Base-by-base conservation (phyloP, 64 coral and sea anemone species). In the Acropora tenuis region DNA sequence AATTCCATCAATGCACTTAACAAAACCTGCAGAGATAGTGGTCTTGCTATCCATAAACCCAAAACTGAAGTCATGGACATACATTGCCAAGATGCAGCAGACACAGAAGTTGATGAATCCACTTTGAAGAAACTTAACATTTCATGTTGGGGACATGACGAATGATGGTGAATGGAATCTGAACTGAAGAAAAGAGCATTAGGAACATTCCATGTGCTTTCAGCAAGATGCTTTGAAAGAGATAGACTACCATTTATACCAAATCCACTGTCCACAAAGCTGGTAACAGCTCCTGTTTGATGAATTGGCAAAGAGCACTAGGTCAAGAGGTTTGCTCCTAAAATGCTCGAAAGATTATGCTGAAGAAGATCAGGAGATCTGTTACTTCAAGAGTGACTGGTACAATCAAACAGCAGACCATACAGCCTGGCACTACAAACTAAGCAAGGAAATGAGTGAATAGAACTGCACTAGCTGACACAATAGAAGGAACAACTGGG, bases 11-110 rank as follows among this genome's bases (percentile, higher is more conserved):
- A 84, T 65, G 58, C 49, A 8, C 44, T 58, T 11, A 83, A 83
- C 50, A 58, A 50, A 40, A 12, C 1, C 44, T 68, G 49, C 52
- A 84, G 68, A 19, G 41, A 3, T 15, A 42, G 82, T n/a, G 58
- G 82, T 40, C 60, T 84, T 41, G 68, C 18, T 4, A 84, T 84
- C 57, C 59, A 61, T 16, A 84, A 84, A 65, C 57, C 50, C 80
- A 83, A 60, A 20, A 84, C 3, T 67, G 52, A 84, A 59, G 57
- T 84, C 52, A 61, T 84, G 82, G 52, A 84, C 60, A 58, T 84
- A 58, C 49, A 84, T 50, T 84, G 82, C 82, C 3, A 84, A 59
- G 82, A 84, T 84, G 0, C 82, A 6, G 15, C 48, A 57, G 16
- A 53, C 48, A 59, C 82, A 57, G 68, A 84, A 65, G 52, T 84